Percentiles rank a stretch among this genome's conserved stretches.
These are phyloP conservation scores for Aphelenchoides avenae DNA, from an alignment of 1,140 invertebrate genomes.

Conservation along the genomic window DNA sequence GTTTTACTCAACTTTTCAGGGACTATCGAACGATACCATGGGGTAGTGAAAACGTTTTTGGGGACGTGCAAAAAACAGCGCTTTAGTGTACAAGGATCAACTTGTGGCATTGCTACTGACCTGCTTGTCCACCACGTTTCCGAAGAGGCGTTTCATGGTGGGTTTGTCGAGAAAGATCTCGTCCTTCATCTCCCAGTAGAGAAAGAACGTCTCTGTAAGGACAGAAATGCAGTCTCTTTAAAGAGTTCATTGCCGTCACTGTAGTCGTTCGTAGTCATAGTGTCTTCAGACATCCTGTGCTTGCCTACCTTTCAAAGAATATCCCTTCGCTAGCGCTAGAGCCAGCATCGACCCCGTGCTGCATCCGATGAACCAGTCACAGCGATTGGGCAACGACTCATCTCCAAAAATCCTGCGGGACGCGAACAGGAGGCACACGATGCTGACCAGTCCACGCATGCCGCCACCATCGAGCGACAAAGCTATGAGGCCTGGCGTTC, in stretches of 20 bases:
- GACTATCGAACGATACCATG: too few relatives aligned
- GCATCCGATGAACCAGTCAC: conserved; percentile 49
- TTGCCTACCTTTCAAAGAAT: too few relatives aligned
- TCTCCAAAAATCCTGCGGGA: conserved; percentile 47
- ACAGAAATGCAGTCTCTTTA: too few relatives aligned
- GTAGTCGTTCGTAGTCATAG: too few relatives aligned
- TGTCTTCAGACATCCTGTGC: too few relatives aligned
- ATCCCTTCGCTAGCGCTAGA: conserved; percentile 47
- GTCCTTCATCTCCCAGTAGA: conserved; percentile 55
- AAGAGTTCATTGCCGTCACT: too few relatives aligned
- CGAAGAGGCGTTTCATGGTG: conserved; percentile 46
- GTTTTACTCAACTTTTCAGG: too few relatives aligned
- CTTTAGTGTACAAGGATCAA: too few relatives aligned
- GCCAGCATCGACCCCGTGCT: conserved; percentile 49
- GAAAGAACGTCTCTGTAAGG: conserved; percentile 49
- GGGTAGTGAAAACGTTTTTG: too few relatives aligned
- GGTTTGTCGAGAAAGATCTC: conserved; percentile 52
- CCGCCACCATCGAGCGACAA: conserved; percentile 51
- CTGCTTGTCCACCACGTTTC: conserved; percentile 47
- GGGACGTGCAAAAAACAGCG: too few relatives aligned
- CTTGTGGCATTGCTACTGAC: conserved; percentile 30
- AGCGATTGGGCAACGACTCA: conserved; percentile 36
- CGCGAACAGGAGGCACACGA: conserved; percentile 45
- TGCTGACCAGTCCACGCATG: conserved; percentile 47
- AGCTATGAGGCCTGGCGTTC: too few relatives aligned